Conservation (phyloP, 2,113 vertebrate genomes). For the Mormyrus lacerda region DNA sequence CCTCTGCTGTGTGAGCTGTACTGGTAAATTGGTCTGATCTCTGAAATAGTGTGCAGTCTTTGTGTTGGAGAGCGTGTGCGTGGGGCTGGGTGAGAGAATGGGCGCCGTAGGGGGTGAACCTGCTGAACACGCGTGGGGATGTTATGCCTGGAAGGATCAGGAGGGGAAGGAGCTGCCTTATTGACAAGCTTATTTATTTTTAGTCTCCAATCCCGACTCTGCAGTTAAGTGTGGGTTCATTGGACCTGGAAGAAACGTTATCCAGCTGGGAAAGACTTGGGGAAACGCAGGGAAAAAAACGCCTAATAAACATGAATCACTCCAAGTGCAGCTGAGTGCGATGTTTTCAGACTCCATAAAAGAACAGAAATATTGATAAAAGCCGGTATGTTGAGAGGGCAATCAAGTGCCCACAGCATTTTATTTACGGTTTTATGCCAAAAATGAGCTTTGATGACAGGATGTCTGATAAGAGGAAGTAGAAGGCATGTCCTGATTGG, state of each 20-base stretch:
- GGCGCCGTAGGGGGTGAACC: neutral
- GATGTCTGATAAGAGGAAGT: neutral
- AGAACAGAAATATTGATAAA: constrained; percentile 14
- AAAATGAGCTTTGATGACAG: constrained; percentile 10
- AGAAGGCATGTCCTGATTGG: neutral
- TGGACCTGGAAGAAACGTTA: neutral
- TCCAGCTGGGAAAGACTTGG: neutral
- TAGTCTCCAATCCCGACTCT: neutral
- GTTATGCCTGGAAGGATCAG: neutral
- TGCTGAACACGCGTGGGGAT: neutral
- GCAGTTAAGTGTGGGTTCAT: neutral
- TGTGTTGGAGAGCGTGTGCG: neutral
- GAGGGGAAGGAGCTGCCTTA: neutral
- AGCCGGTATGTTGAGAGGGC: neutral
- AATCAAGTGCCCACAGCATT: neutral
- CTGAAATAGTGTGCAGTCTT: neutral
- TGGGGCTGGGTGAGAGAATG: neutral
- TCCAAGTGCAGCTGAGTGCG: neutral
- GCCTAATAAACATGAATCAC: neutral
- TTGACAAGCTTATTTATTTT: constrained; percentile 9
- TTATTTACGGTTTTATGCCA: neutral
- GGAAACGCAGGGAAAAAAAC: neutral
- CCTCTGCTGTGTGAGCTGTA: neutral
- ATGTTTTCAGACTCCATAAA: neutral
- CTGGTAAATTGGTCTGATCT: neutral